Percentiles rank a stretch among this genome's conserved stretches.
These are phyloP conservation scores for Sinocyclocheilus anophthalmus DNA, from an alignment of 2,113 vertebrate genomes.

Conservation along the genomic window DNA sequence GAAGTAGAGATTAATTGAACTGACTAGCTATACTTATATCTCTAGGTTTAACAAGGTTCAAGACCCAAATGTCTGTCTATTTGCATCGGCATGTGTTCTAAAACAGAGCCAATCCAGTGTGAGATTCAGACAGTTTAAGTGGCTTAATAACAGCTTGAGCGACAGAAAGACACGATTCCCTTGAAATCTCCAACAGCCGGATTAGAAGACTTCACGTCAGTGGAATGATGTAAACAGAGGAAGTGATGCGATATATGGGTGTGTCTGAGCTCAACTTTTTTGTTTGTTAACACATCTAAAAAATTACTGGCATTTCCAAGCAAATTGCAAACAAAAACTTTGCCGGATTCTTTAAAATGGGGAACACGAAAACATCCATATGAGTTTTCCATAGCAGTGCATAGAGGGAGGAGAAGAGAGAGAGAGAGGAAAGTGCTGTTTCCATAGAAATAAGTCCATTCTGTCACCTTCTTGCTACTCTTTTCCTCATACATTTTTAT, in stretches of 20 bases:
- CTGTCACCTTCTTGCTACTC: slow-evolving; percentile 50
- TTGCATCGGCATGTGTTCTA: slow-evolving; percentile 2
- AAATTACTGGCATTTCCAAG: neutral
- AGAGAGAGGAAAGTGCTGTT: slow-evolving; percentile 64
- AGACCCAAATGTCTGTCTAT: neutral
- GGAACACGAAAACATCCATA: neutral
- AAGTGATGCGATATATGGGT: neutral
- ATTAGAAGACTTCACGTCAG: slow-evolving; percentile 3
- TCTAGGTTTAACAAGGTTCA: neutral
- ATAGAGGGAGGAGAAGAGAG: neutral
- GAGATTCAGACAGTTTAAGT: slow-evolving; percentile 23
- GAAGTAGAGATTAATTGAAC: neutral
- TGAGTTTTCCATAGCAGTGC: slow-evolving; percentile 1
- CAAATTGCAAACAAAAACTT: neutral
- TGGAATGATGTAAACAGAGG: neutral
- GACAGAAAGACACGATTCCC: slow-evolving; percentile 24
- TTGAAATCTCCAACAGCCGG: slow-evolving; percentile 14
- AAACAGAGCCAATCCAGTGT: neutral
- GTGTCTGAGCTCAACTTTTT: neutral
- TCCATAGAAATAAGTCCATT: slow-evolving; percentile 75
- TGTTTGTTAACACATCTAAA: neutral
- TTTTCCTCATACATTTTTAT: slow-evolving; percentile 46
- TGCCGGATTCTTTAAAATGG: neutral
- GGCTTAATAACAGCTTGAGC: neutral
- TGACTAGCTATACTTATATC: neutral